Evolutionary conservation across 2,113 vertebrate genomes (phyloP).

Genomic region (Aepyceros melampus): DNA sequence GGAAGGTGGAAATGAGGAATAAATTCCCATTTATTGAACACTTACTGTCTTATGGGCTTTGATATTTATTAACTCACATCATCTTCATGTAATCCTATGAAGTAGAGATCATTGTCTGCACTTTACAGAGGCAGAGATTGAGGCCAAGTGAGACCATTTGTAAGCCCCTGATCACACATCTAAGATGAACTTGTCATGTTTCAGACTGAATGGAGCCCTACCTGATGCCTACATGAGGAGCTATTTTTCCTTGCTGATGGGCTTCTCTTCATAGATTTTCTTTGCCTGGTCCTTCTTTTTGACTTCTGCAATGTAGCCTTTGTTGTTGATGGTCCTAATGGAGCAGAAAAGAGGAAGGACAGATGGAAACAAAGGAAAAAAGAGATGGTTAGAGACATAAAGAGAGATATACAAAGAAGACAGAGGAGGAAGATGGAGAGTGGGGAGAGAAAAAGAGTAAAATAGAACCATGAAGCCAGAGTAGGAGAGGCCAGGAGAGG

Average conservation of each 20-base stretch:
- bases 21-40: conserved; percentile 3
- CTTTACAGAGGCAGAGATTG: neutral
- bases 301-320: conserved; percentile 85
- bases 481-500: neutral
- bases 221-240: conserved; percentile 88
- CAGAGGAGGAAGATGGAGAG: neutral
- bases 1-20: conserved; percentile 11
- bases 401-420: neutral
- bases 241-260: conserved; percentile 85
- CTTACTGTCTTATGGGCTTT: neutral
- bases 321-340: conserved; percentile 81
- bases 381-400: neutral
- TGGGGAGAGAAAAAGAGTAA: neutral
- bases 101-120: neutral
- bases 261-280: conserved; percentile 88
- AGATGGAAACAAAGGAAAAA: neutral
- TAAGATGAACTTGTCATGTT: neutral
- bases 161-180: neutral
- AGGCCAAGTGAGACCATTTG: neutral
- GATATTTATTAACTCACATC: neutral
- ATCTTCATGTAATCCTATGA: neutral
- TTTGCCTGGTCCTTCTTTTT: conserved; percentile 87
- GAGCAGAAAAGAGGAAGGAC: conserved; percentile 27
- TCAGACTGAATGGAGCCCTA: conserved; percentile 24
- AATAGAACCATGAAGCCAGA: neutral